These are phyloP conservation scores for Megalonaias nervosa DNA, from an alignment of 1,140 invertebrate genomes.

Conservation along the genomic window DNA sequence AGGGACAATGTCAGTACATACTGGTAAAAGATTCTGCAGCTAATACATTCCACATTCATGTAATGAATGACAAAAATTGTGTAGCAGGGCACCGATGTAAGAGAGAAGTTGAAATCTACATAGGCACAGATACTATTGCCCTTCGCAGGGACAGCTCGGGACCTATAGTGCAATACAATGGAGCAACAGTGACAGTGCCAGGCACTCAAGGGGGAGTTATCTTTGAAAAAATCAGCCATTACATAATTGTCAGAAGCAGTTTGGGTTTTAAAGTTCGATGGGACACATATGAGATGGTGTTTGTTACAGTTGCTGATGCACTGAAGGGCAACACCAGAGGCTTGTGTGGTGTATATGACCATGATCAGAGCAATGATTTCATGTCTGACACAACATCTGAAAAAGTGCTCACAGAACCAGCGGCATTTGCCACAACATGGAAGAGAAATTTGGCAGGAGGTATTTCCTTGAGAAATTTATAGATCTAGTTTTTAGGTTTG, in stretches of 20 bases:
- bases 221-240: constrained; percentile 80
- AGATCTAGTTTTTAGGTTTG: not conserved
- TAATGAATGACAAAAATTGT: constrained; percentile 41
- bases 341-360: constrained; percentile 84
- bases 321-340: constrained; percentile 86
- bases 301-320: constrained; percentile 77
- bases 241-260: constrained; percentile 79
- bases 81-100: constrained; percentile 18
- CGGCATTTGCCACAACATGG: constrained; percentile 78
- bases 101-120: constrained; percentile 41
- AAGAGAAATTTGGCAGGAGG: constrained; percentile 56
- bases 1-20: constrained; percentile 37
- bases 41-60: constrained; percentile 36
- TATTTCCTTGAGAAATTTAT: not conserved
- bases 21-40: not conserved
- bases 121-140: constrained; percentile 24
- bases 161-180: not conserved
- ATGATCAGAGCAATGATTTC: constrained; percentile 80
- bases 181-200: constrained; percentile 26
- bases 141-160: not conserved
- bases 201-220: constrained; percentile 76
- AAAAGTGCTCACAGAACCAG: constrained; percentile 18
- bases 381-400: constrained; percentile 49
- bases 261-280: constrained; percentile 83
- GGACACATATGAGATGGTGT: constrained; percentile 71